Evolutionary conservation across 2,888 invertebrate species (phyloP).

Genomic region (Brachylomia viminalis): DNA sequence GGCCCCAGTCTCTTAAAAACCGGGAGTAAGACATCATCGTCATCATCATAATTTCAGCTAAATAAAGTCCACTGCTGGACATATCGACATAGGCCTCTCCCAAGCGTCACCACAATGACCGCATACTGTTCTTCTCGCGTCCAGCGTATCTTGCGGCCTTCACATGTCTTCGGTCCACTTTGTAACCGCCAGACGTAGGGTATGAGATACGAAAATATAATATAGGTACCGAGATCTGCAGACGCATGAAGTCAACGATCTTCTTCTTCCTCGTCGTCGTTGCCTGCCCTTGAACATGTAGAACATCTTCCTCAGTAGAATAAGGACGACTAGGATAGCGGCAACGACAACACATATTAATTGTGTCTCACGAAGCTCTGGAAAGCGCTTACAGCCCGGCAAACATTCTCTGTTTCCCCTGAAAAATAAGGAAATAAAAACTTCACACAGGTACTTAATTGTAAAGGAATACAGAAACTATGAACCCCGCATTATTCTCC

Average conservation of each 20-base stretch:
- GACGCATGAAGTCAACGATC: neutral
- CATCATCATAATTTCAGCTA: neutral
- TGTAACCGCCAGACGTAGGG: neutral
- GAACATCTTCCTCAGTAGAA: slow-evolving; percentile 26
- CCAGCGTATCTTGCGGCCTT: neutral
- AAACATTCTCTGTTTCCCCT: neutral
- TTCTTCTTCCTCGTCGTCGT: neutral
- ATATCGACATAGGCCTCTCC: no score
- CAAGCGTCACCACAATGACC: neutral
- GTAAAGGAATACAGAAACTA: neutral
- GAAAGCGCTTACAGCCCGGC: neutral
- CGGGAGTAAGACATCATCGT: no score
- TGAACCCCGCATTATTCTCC: neutral
- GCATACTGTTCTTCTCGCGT: neutral
- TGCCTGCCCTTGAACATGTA: neutral
- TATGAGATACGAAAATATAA: neutral
- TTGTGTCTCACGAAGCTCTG: neutral
- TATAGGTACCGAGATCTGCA: slow-evolving; percentile 9
- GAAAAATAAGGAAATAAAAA: slow-evolving; percentile 4
- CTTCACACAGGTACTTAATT: neutral
- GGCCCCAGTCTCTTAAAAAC: neutral
- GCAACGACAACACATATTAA: slow-evolving; percentile 10
- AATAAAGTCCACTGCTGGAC: no score
- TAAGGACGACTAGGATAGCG: slow-evolving; percentile 4
- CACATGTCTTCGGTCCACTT: neutral